These are phyloP conservation scores for Amiota communis DNA, from an alignment of 2,888 invertebrate species.

Conservation along the genomic window DNA sequence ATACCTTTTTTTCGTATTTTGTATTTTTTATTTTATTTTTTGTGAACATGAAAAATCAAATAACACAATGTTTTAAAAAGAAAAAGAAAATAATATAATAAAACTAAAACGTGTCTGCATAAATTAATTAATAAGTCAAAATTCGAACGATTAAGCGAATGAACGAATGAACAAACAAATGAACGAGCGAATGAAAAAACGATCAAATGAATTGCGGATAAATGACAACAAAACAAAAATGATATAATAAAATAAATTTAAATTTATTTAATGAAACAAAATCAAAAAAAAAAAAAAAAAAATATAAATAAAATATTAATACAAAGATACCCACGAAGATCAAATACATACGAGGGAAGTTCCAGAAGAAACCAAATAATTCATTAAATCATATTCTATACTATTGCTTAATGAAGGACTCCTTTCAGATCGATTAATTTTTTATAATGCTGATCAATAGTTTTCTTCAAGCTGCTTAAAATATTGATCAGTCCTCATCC, in stretches of 20 bases:
- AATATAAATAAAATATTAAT: not conserved
- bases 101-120: conserved; percentile 72
- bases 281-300: not conserved
- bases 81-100: conserved; percentile 67
- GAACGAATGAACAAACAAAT: too few relatives aligned
- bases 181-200: not conserved
- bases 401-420: too few relatives aligned
- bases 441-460: too few relatives aligned
- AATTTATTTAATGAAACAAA: conserved; percentile 8
- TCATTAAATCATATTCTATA: too few relatives aligned
- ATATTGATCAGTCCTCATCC: too few relatives aligned
- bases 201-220: not conserved
- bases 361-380: too few relatives aligned
- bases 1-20: too few relatives aligned
- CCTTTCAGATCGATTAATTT: too few relatives aligned
- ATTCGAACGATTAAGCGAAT: too few relatives aligned
- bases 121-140: conserved; percentile 71
- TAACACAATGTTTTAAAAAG: conserved; percentile 33
- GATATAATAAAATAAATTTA: conserved; percentile 28
- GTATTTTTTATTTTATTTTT: too few relatives aligned
- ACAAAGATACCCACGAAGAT: not conserved
- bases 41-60: conserved; percentile 30
- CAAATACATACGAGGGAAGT: not conserved
- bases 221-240: conserved; percentile 4
- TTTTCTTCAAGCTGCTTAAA: too few relatives aligned